Conservation (phyloP, 2,113 vertebrate species). For the Gnathonemus longibarbis region DNA sequence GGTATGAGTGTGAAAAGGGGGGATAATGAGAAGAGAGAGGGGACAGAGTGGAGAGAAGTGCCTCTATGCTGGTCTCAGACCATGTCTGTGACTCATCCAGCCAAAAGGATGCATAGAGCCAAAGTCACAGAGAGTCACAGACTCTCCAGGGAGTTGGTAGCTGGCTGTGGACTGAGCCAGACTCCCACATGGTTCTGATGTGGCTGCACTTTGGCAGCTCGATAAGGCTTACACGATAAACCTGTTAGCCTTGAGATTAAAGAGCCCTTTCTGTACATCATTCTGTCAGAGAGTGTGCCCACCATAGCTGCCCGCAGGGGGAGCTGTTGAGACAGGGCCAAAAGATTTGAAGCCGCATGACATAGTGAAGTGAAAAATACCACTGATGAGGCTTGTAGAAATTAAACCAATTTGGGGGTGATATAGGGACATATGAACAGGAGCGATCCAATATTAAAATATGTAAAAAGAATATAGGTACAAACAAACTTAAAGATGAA, state of each 20-base stretch:
- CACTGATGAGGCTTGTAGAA: background rate
- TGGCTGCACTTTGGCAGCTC: background rate
- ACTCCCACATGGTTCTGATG: background rate
- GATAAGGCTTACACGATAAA: background rate
- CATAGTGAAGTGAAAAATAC: background rate
- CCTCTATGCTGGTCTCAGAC: background rate
- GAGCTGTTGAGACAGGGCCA: background rate
- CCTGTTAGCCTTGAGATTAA: constrained; percentile 1
- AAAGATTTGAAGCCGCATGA: no score
- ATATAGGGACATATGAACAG: background rate
- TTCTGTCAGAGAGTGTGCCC: background rate
- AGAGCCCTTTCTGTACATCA: background rate
- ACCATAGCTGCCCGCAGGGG: background rate
- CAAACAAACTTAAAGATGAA: background rate
- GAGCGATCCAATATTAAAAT: background rate
- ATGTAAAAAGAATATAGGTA: background rate
- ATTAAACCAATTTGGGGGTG: background rate
- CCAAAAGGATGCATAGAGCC: background rate
- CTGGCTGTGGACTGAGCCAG: background rate
- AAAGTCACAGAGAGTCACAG: background rate
- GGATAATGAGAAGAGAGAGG: background rate
- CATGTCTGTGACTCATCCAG: background rate
- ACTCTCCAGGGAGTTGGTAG: background rate
- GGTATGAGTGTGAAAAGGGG: background rate
- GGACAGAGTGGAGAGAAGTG: background rate